Base-by-base conservation (phyloP, 2,113 vertebrate genomes). In the Asarcornis scutulata region DNA sequence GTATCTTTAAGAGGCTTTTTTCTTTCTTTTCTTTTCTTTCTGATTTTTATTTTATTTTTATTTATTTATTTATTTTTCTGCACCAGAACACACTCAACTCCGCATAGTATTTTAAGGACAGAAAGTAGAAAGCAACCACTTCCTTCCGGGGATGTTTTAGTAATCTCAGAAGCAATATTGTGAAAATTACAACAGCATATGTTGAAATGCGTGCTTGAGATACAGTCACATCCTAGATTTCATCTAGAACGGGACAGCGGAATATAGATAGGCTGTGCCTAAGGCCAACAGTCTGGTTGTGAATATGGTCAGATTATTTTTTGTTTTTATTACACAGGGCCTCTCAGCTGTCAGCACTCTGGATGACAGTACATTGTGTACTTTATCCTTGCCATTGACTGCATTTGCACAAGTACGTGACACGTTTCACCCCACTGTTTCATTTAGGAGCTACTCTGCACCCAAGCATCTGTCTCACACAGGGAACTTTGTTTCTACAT, bases 11-110 rank as follows among this genome's bases (percentile, higher is more conserved):
- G 36, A 38, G 4, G n/a, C 11, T 38, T 72, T 56, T 75, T 67
- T 25, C 7, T 0, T 21, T 25, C 6, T 0, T 17, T n/a, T 8
- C 26, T 4, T 25, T n/a, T 38, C 11, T 29, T 23, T 71, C 40
- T 29, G 7, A 29, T 8, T 6, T 22, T 11, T 13, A 26, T 53
- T 53, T 29, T 42, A 25, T 32, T 17, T 0, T 22, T 27, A 8
- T 36, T 10, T 31, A 38, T 48, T 12, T 21, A 29, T 75, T 42
- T 38, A 13, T 40, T 42, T 36, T 46, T 2, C 32, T 63, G 7
- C 38, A 63, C 7, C n/a, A 69, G 76, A 68, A 68, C 13, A 36
- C 50, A 68, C 23, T 60, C 10, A 36, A 58, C 8, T 77, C 48
- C 25, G 78, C 13, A 31, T 5, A 68, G 53, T 26, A 69, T 38